Evolutionary conservation across 2,888 invertebrate species (phyloP).

Genomic region (Uropetala carovei): DNA sequence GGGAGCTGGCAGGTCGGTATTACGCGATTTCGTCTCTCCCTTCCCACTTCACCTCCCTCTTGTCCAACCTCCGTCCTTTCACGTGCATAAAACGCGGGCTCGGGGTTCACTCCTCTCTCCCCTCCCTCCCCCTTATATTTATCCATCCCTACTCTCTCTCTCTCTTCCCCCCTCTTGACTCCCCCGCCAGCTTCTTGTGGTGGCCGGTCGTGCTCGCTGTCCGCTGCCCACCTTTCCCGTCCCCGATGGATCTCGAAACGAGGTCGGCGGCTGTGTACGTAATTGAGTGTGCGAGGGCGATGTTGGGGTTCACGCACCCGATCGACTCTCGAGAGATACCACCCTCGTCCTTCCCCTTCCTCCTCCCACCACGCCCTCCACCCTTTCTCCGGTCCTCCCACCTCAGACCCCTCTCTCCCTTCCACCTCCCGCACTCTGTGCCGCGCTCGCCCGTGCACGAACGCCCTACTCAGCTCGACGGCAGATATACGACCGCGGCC

Average conservation of each 20-base stretch:
- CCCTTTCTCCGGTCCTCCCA: not conserved
- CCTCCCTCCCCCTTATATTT: not conserved
- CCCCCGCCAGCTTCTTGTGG: slow-evolving; percentile 5
- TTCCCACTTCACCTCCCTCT: not conserved
- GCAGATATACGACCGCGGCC: not conserved
- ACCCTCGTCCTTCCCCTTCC: not conserved
- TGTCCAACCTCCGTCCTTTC: not conserved
- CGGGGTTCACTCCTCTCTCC: not conserved
- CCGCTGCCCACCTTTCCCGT: slow-evolving; percentile 16
- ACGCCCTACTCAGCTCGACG: not conserved
- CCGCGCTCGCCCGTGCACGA: not conserved
- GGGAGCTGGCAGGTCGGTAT: slow-evolving; percentile 5
- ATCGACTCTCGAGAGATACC: not conserved
- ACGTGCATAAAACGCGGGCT: not conserved
- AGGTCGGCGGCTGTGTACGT: slow-evolving; percentile 50
- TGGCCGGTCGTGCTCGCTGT: slow-evolving; percentile 12
- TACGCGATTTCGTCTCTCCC: not conserved
- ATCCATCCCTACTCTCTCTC: not conserved
- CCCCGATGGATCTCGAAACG: slow-evolving; percentile 45
- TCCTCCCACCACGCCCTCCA: too few relatives aligned
- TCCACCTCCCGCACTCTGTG: not conserved
- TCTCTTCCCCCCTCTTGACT: not conserved
- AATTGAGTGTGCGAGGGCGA: slow-evolving; percentile 49
- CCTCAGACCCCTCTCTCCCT: not conserved
- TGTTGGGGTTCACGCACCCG: slow-evolving; percentile 11